Conservation (phyloP, 2,888 invertebrate species). For the Melanotus villosus region DNA sequence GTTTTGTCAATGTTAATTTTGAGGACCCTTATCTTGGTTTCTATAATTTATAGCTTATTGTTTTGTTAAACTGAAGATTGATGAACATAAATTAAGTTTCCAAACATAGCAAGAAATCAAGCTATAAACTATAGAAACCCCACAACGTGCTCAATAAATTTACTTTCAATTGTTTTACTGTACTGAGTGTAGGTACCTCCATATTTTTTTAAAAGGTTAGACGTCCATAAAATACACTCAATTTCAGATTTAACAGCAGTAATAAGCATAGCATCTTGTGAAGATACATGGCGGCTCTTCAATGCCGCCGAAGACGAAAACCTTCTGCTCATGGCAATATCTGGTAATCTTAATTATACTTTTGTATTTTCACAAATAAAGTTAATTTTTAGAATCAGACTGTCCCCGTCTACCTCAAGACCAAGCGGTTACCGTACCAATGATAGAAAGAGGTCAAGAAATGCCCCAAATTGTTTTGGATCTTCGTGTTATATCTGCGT, state of each 20-base stretch:
- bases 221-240: no score
- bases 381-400: slow-evolving; percentile 73
- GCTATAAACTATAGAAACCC: no score
- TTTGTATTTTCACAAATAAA: neutral
- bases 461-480: slow-evolving; percentile 85
- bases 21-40: no score
- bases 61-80: no score
- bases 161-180: no score
- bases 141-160: no score
- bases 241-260: slow-evolving; percentile 80
- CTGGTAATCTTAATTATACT: slow-evolving; percentile 66
- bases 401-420: slow-evolving; percentile 81
- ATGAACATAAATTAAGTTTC: no score
- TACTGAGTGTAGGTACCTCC: neutral
- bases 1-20: no score
- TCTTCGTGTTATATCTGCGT: slow-evolving; percentile 75
- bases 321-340: slow-evolving; percentile 81
- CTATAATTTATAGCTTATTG: no score
- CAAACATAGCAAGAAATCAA: no score
- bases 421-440: slow-evolving; percentile 80
- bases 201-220: slow-evolving; percentile 32
- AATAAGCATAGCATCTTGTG: slow-evolving; percentile 82
- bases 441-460: slow-evolving; percentile 79
- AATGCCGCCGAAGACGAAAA: slow-evolving; percentile 75
- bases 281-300: slow-evolving; percentile 82